Base-by-base conservation (phyloP, 1,140 invertebrate genomes). In the Parasteatoda tepidariorum region DNA sequence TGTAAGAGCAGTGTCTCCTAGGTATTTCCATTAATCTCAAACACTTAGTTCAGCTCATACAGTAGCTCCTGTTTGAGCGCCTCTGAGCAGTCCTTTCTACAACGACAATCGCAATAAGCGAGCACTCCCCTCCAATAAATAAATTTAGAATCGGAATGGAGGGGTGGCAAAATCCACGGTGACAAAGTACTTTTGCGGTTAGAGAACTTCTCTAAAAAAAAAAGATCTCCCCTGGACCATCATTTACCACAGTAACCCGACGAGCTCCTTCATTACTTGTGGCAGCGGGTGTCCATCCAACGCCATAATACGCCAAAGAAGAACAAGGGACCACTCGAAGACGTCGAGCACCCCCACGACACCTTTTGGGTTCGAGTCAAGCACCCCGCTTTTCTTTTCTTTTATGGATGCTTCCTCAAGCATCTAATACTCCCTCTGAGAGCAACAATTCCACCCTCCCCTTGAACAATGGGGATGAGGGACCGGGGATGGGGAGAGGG, bases 321-420 rank as follows among this genome's bases (percentile, higher is more conserved):
- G 18, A 34, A 66, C 18, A 22, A 33, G 22, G 22, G 22, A 2
- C 15, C 15, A n/a, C 62, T 66, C 22, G 22, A 66, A 22, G 28
- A 33, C 22, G 28, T n/a, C 30, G 31, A 33, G 28, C 15, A n/a
- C 22, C 28, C 62, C 22, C 24, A 24, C 22, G 26, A 26, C 70
- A 73, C 70, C 70, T 73, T 31, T 18, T n/a, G n/a, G 54, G 24
- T 9, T 48, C 38, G 48, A 73, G 70, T 73, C 70, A 73, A 73
- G 70, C 70, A 73, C 54, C 70, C 48, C n/a, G 31, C 15, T 22
- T 22, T n/a, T 7, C 57, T 22, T 59, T 26, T 3, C 54, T 26
- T 73, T 73, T 73, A 73, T 73, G 70, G 48, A 24, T 73, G 70
- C 70, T 57, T 54, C 28, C 7, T 22, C 41, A 38, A 57, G 24